Evolutionary conservation across 1,140 invertebrate genomes (phyloP).

Genomic region (Cyrtorhinus lividipennis): DNA sequence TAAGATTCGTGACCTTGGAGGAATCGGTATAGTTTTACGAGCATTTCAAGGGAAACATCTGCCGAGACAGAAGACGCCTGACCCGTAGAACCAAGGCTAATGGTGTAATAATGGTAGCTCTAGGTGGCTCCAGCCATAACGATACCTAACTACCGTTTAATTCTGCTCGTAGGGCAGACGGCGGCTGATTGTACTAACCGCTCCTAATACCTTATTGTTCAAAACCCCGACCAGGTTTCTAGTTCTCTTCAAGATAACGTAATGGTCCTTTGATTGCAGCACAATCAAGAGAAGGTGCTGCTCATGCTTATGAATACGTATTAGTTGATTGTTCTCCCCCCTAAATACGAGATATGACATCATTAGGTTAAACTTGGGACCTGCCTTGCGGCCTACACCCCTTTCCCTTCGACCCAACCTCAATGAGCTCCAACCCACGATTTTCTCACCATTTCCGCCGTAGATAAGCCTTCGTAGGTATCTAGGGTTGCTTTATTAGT

Average conservation of each 20-base stretch:
- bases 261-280: slow-evolving; percentile 6
- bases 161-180: slow-evolving; percentile 3
- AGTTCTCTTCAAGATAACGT: slow-evolving; percentile 6
- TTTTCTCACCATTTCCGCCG: neutral
- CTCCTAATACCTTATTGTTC: slow-evolving; percentile 7
- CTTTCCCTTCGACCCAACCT: neutral
- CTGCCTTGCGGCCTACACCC: neutral
- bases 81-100: slow-evolving; percentile 3
- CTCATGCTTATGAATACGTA: slow-evolving; percentile 6
- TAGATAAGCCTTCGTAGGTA: slow-evolving; percentile 1
- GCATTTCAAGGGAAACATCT: neutral
- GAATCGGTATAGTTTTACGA: no score
- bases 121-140: slow-evolving; percentile 3
- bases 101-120: slow-evolving; percentile 6
- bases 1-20: no score
- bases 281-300: slow-evolving; percentile 3
- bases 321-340: slow-evolving; percentile 5
- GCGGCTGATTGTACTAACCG: slow-evolving; percentile 1
- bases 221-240: neutral
- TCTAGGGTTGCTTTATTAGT: neutral
- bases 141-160: slow-evolving; percentile 9
- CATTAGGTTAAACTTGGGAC: neutral
- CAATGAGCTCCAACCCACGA: neutral
- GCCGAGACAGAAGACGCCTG: neutral
- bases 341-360: slow-evolving; percentile 3